Percentiles rank a stretch among this genome's conserved stretches.
Conservation (phyloP, 2,113 vertebrate genomes). For the Orthonyx spaldingii region DNA sequence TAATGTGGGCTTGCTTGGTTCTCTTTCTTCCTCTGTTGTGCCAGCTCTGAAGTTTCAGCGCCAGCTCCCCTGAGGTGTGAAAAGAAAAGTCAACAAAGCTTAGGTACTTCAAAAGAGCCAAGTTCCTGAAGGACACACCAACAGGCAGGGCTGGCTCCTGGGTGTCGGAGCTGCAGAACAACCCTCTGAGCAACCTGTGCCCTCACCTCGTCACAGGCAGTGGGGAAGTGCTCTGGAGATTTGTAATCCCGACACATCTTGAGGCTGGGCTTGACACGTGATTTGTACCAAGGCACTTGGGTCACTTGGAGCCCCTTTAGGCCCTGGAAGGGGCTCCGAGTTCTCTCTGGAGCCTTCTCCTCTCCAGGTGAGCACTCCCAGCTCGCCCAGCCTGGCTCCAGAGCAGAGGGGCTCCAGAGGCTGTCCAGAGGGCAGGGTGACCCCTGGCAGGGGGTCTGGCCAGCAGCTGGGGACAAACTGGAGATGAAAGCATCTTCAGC, state of each 20-base stretch:
- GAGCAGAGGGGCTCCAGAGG: not conserved
- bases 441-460: not conserved
- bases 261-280: not conserved
- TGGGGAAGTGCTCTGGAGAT: not conserved
- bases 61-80: not conserved
- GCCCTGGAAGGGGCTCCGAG: not conserved
- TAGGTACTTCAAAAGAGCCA: not conserved
- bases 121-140: not conserved
- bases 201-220: fast-evolving
- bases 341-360: not conserved
- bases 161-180: fast-evolving
- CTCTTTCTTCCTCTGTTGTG: not conserved
- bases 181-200: not conserved
- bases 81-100: not conserved
- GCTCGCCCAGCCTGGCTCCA: not conserved
- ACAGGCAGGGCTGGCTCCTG: not conserved
- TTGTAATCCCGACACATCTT: fast-evolving
- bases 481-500: not conserved
- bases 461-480: not conserved
- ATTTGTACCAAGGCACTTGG: too few relatives aligned
- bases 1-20: fast-evolving
- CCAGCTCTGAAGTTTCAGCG: not conserved
- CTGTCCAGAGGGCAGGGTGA: not conserved
- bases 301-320: not conserved
- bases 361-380: not conserved